Evolutionary conservation across 2,797 vertebrate species (phyloP).

Genomic region (Sandelia bainsii): DNA sequence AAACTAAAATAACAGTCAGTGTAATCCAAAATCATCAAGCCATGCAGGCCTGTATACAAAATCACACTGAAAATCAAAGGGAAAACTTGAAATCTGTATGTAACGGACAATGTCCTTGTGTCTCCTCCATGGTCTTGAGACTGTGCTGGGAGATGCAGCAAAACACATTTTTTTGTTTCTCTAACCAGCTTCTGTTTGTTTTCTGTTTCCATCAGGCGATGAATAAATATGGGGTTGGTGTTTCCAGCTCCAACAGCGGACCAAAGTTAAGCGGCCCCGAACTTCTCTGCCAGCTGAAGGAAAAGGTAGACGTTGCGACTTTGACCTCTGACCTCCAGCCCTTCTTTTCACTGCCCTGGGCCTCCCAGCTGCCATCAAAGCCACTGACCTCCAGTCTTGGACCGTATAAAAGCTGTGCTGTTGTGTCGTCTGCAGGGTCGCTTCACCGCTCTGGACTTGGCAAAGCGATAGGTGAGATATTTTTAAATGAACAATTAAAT

Average conservation of each 20-base stretch:
- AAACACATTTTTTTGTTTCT: too few species aligned
- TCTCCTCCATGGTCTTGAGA: too few species aligned
- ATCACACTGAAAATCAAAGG: too few species aligned
- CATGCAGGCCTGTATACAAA: too few species aligned
- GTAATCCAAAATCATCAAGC: too few species aligned
- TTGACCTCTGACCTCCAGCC: constrained; percentile 83
- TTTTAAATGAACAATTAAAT: neutral
- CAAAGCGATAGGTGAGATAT: constrained; percentile 83
- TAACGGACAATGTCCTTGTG: too few species aligned
- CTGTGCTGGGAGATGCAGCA: too few species aligned
- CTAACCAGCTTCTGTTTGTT: too few species aligned
- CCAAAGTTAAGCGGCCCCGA: constrained; percentile 72
- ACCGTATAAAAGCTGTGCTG: constrained; percentile 83
- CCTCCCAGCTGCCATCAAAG: constrained; percentile 72
- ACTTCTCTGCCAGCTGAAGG: constrained; percentile 84
- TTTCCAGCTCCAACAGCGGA: constrained; percentile 41
- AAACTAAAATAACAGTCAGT: too few species aligned
- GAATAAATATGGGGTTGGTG: constrained; percentile 85
- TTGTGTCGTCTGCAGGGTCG: constrained; percentile 87
- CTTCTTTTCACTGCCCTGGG: constrained; percentile 80
- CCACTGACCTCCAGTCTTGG: constrained; percentile 79
- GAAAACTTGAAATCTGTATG: too few species aligned
- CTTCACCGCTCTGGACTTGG: constrained; percentile 82
- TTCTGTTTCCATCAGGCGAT: constrained; percentile 70
- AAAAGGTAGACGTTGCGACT: constrained; percentile 73